Conservation (phyloP, 2,888 invertebrate species). For the Myopa testacea region DNA sequence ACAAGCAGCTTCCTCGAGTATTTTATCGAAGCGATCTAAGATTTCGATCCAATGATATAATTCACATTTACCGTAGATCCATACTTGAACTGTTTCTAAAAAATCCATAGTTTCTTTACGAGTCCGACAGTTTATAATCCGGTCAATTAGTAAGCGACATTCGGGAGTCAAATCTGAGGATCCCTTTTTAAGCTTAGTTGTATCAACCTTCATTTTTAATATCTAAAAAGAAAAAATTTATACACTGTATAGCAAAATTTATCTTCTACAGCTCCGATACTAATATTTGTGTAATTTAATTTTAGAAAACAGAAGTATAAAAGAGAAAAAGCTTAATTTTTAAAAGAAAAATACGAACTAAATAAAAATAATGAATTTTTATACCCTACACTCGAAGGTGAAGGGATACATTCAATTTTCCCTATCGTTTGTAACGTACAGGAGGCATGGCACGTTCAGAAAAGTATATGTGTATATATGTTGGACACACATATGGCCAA, state of each 20-base stretch:
- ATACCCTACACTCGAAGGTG: too few relatives aligned
- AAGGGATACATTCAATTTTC: too few relatives aligned
- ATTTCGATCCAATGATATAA: slow-evolving; percentile 89
- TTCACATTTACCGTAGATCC: slow-evolving; percentile 90
- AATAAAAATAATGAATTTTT: too few relatives aligned
- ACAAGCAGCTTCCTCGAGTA: slow-evolving; percentile 79
- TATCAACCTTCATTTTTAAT: slow-evolving; percentile 82
- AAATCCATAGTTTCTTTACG: slow-evolving; percentile 75
- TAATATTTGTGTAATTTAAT: background rate
- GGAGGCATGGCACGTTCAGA: too few relatives aligned
- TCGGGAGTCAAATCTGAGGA: slow-evolving; percentile 85
- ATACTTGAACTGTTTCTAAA: slow-evolving; percentile 79
- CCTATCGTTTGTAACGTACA: too few relatives aligned
- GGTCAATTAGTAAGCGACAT: slow-evolving; percentile 81
- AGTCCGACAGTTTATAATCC: slow-evolving; percentile 75
- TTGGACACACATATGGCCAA: slow-evolving; percentile 10
- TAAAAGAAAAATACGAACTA: too few relatives aligned
- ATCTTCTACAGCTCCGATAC: background rate
- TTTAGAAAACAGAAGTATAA: background rate
- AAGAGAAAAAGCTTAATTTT: too few relatives aligned
- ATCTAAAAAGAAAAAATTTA: background rate
- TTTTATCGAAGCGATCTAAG: slow-evolving; percentile 79
- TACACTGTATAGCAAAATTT: background rate
- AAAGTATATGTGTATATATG: too few relatives aligned
- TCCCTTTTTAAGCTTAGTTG: slow-evolving; percentile 83